phyloP scores from a whole-genome alignment of 1,140 invertebrate species.

The Yoshiicerus persimilis region DNA sequence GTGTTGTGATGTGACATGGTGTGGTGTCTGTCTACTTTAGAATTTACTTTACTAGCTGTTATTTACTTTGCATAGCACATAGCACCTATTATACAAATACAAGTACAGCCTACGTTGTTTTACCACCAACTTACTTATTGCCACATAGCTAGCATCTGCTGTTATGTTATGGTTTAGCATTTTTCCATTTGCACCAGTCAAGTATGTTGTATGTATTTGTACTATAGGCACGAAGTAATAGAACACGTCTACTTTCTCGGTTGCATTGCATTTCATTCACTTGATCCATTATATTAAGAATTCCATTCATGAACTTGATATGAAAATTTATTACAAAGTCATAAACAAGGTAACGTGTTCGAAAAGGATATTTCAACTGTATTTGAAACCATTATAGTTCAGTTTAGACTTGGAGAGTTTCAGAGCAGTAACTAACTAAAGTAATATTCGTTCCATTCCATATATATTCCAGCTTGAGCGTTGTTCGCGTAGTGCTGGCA shows the following conservation, averaged over 20 bases:
- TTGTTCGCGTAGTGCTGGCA: too few species aligned
- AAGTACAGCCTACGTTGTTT: not conserved
- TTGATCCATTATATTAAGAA: constrained; percentile 18
- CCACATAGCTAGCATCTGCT: not conserved
- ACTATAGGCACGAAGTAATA: too few species aligned
- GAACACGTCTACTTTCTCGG: not conserved
- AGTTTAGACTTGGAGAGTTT: too few species aligned
- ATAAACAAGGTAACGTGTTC: constrained; percentile 27
- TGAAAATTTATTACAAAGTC: constrained; percentile 9
- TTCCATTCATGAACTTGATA: constrained; percentile 22
- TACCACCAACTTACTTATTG: not conserved
- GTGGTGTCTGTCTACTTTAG: not conserved
- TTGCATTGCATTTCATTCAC: not conserved
- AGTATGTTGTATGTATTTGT: not conserved
- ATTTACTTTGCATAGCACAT: not conserved
- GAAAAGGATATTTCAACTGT: constrained; percentile 31
- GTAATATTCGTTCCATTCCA: not conserved
- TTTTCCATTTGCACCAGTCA: not conserved
- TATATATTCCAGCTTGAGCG: too few species aligned
- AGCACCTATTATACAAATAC: not conserved
- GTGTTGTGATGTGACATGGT: not conserved
- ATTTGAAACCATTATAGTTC: not conserved
- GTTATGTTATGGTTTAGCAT: not conserved
- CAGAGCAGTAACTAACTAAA: not conserved
- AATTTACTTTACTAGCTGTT: not conserved